A percentile compares a stretch with the other conserved stretches of the same genome.
These are phyloP conservation scores for Coregonus suidteri DNA, from an alignment of 2,797 vertebrate genomes.

Conservation along the genomic window DNA sequence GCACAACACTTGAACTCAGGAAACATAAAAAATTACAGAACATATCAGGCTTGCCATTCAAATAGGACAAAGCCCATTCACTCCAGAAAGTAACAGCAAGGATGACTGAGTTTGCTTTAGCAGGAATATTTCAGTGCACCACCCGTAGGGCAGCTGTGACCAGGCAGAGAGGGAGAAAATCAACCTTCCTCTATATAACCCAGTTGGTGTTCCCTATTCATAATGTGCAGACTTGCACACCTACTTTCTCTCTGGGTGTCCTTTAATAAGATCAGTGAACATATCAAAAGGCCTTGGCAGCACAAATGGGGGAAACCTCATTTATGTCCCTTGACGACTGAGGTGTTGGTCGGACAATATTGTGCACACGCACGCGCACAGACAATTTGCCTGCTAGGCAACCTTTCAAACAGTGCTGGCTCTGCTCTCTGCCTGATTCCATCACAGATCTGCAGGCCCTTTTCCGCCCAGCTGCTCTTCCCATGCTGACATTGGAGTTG, in stretches of 20 bases:
- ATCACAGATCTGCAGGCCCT: constrained; percentile 69
- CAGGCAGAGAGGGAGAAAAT: constrained; percentile 9
- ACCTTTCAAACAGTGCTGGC: constrained; percentile 51
- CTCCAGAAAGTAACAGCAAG: constrained; percentile 31
- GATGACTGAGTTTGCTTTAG: constrained; percentile 31
- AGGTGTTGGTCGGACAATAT: constrained; percentile 9
- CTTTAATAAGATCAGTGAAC: constrained; percentile 34
- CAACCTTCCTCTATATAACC: constrained; percentile 20
- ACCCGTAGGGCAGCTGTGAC: constrained; percentile 29
- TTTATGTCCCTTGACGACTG: constrained; percentile 22
- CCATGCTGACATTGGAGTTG: constrained; percentile 44
- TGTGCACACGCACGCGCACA: constrained; percentile 14
- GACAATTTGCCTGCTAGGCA: constrained; percentile 40
- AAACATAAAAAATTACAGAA: constrained; percentile 16
- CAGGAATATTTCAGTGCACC: constrained; percentile 29
- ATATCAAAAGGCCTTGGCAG: constrained; percentile 32
- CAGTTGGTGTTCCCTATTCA: constrained; percentile 18
- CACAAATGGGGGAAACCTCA: constrained; percentile 1
- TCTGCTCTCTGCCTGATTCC: constrained; percentile 67
- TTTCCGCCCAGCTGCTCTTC: constrained; percentile 59
- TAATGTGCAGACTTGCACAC: constrained; percentile 14
- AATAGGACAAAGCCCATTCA: constrained; percentile 20
- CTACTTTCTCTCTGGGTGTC: constrained; percentile 18
- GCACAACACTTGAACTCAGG: constrained; percentile 1
- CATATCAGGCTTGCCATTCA: constrained; percentile 17